These are phyloP conservation scores for Metacarcinus magister DNA, from an alignment of 2,888 invertebrate genomes.

Conservation along the genomic window DNA sequence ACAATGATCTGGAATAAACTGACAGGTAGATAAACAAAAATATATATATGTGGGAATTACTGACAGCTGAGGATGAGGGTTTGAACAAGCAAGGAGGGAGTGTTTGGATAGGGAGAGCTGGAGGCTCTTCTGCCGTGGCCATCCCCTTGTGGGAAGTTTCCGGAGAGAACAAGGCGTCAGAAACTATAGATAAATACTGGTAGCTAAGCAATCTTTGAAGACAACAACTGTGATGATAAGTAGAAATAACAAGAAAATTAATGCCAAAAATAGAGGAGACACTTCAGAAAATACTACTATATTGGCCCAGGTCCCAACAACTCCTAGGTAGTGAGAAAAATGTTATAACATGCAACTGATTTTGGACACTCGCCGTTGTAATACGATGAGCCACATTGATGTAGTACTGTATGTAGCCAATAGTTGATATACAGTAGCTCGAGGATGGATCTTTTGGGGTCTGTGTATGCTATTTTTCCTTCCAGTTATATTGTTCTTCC, in stretches of 20 bases:
- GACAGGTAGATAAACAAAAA: constrained; percentile 9
- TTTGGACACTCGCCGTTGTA: constrained; percentile 11
- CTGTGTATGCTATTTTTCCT: background rate
- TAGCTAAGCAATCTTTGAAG: background rate
- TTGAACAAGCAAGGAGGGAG: background rate
- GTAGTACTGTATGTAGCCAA: background rate
- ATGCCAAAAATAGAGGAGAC: background rate
- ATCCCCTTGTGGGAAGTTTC: no score
- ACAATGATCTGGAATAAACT: background rate
- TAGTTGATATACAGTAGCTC: background rate
- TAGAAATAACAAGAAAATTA: background rate
- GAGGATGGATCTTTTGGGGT: background rate
- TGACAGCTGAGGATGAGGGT: background rate
- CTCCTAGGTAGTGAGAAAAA: background rate
- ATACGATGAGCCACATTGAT: background rate
- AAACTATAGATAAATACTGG: no score
- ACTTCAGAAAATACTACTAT: background rate
- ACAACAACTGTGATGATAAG: background rate
- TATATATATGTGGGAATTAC: background rate
- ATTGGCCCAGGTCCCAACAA: constrained; percentile 34
- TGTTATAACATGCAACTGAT: background rate
- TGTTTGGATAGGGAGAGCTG: no score
- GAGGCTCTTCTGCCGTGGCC: no score
- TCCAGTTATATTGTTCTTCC: constrained; percentile 1
- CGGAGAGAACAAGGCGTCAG: no score